Evolutionary conservation across 2,797 vertebrate species (phyloP).

Genomic region (Thalassophryne amazonica): DNA sequence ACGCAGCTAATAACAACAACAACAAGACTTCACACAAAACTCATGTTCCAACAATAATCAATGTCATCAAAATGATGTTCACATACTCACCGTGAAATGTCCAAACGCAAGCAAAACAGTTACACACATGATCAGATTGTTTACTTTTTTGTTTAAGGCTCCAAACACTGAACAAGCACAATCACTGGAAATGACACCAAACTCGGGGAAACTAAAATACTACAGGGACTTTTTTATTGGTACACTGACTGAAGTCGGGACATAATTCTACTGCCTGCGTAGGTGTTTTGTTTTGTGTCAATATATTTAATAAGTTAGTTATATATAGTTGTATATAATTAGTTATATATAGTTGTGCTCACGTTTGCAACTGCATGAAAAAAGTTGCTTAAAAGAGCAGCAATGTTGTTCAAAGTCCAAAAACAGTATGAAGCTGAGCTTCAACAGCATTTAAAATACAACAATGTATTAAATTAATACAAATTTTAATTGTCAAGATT

Average conservation of each 20-base stretch:
- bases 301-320: too few relatives aligned
- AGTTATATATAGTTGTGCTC: too few relatives aligned
- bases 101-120: slow-evolving; percentile 29
- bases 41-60: not conserved
- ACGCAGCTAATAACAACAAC: not conserved
- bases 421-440: too few relatives aligned
- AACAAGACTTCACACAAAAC: not conserved
- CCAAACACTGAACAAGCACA: not conserved
- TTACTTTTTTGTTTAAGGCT: not conserved
- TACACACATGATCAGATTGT: not conserved
- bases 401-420: too few relatives aligned
- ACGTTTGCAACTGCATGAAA: too few relatives aligned
- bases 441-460: too few relatives aligned
- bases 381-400: too few relatives aligned
- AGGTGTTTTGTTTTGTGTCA: too few relatives aligned
- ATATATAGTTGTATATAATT: too few relatives aligned
- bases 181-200: not conserved
- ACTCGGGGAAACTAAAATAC: not conserved
- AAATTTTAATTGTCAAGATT: too few relatives aligned
- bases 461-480: too few relatives aligned
- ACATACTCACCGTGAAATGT: slow-evolving; percentile 50
- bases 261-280: not conserved
- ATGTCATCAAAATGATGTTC: not conserved
- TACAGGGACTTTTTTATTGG: not conserved
- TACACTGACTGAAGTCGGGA: not conserved